These are phyloP conservation scores for Macropodus opercularis DNA, from an alignment of 2,797 vertebrate species.

Conservation along the genomic window DNA sequence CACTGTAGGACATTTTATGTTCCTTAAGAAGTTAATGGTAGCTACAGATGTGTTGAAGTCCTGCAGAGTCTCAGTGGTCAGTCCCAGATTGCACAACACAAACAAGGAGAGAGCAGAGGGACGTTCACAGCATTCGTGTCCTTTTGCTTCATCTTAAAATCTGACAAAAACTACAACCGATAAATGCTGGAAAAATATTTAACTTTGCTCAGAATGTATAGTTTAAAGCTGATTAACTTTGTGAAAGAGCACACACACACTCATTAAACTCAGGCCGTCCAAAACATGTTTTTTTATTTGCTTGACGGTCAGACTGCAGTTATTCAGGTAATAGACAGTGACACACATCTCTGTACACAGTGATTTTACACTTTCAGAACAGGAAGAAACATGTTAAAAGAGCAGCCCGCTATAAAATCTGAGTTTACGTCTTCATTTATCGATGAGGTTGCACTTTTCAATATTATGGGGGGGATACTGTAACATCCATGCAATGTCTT, in stretches of 20 bases:
- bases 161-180: too few relatives aligned
- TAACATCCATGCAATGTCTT: constrained; percentile 67
- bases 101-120: too few relatives aligned
- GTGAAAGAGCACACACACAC: neutral
- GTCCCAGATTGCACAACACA: too few relatives aligned
- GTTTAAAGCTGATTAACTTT: too few relatives aligned
- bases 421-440: constrained; percentile 41
- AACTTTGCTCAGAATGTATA: too few relatives aligned
- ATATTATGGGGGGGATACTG: constrained; percentile 26
- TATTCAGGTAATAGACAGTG: constrained; percentile 80
- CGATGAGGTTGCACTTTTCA: constrained; percentile 24
- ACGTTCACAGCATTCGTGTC: too few relatives aligned
- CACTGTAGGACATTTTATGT: too few relatives aligned
- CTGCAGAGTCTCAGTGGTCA: too few relatives aligned
- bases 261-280: constrained; percentile 44
- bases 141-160: too few relatives aligned
- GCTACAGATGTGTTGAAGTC: too few relatives aligned
- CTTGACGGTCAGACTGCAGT: constrained; percentile 78
- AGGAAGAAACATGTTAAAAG: constrained; percentile 61
- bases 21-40: too few relatives aligned
- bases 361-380: constrained; percentile 74
- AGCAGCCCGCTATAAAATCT: constrained; percentile 59
- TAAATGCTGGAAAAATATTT: too few relatives aligned
- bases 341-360: constrained; percentile 79
- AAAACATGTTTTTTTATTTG: constrained; percentile 78